Evolutionary conservation across 1,140 invertebrate genomes (phyloP).

Genomic region (Hylyphantes graminicola): DNA sequence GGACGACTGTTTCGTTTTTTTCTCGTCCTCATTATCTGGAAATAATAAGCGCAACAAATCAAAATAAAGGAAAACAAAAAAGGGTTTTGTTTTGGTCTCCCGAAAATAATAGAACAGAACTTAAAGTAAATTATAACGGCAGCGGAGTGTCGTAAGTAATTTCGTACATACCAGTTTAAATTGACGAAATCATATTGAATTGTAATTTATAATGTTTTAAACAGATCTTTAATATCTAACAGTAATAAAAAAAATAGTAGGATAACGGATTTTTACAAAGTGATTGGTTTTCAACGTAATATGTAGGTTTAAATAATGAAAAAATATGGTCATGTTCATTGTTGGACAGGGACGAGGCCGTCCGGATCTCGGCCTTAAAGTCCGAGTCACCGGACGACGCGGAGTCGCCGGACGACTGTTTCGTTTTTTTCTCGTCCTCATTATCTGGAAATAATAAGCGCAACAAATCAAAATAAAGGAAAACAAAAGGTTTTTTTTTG

Average conservation of each 20-base stretch:
- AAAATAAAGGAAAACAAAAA: slow-evolving; percentile 42
- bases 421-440: slow-evolving; percentile 78
- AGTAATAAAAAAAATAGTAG: too few species aligned
- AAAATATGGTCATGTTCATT: slow-evolving; percentile 72
- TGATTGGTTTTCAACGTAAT: too few species aligned
- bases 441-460: slow-evolving; percentile 54
- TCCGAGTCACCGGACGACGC: slow-evolving; percentile 86
- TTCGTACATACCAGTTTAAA: too few species aligned
- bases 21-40: slow-evolving; percentile 70
- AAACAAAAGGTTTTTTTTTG: slow-evolving; percentile 5
- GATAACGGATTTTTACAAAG: too few species aligned
- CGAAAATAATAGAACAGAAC: slow-evolving; percentile 3
- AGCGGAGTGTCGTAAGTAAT: too few species aligned
- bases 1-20: slow-evolving; percentile 75
- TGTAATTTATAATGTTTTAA: too few species aligned
- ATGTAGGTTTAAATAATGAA: too few species aligned
- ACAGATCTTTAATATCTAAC: too few species aligned
- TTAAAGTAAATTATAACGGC: not conserved
- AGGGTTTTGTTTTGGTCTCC: not conserved
- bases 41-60: slow-evolving; percentile 60
- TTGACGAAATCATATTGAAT: too few species aligned
- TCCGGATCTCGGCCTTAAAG: slow-evolving; percentile 86
- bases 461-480: slow-evolving; percentile 56
- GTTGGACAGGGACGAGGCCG: slow-evolving; percentile 82
- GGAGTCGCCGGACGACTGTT: slow-evolving; percentile 73